A percentile compares a stretch with the other conserved stretches of the same genome.
Evolutionary conservation across 2,797 vertebrate genomes (phyloP).

Genomic region (Gallinago stenura): DNA sequence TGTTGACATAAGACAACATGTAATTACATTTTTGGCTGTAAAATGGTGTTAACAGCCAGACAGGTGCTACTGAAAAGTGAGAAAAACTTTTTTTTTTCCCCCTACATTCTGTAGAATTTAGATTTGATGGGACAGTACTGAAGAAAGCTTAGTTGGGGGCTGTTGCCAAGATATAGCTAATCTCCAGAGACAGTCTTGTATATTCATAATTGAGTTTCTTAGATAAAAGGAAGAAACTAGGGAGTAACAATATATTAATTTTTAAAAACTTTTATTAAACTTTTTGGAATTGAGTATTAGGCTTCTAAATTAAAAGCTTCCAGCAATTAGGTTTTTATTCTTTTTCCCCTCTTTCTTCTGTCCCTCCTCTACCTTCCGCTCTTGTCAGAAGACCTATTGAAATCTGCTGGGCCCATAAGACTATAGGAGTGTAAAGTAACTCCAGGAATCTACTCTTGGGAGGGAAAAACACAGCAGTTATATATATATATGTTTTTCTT

Average conservation of each 20-base stretch:
- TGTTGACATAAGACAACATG: constrained; percentile 34
- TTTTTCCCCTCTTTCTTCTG: background rate
- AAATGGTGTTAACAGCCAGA: constrained; percentile 50
- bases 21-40: constrained; percentile 42
- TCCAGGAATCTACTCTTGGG: background rate
- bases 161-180: background rate
- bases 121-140: constrained; percentile 2
- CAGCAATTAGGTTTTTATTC: background rate
- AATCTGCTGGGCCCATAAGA: background rate
- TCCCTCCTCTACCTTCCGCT: background rate
- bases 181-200: background rate
- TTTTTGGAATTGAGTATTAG: background rate
- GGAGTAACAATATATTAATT: background rate
- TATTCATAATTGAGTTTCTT: background rate
- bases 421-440: background rate
- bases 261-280: background rate
- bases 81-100: background rate
- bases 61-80: constrained; percentile 56
- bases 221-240: background rate
- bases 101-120: background rate
- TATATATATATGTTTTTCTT: background rate
- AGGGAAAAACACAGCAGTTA: background rate
- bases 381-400: background rate
- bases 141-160: background rate
- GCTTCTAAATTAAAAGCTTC: background rate